Evolutionary conservation across 2,797 vertebrate species (phyloP), one percentile per base, ranked within the genome.

Genomic region (Fistularia tabacaria): DNA sequence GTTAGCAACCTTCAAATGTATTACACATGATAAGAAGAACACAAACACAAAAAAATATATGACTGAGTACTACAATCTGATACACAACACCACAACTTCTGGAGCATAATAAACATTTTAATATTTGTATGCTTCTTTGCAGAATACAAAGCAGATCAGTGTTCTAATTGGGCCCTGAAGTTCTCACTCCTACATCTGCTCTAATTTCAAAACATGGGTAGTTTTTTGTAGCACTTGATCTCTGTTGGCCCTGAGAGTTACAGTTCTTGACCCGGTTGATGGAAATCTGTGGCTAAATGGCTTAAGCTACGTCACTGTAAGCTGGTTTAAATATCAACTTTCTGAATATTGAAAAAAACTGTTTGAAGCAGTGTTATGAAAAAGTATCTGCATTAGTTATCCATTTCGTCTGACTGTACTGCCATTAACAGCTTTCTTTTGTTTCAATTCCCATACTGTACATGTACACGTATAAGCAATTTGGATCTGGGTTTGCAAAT

Each of bases 181-280:
- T 64, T 73, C 65, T 62, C 51, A 58, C 57, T 59, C 54, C 59
- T 49, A 55, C 15, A 47, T 38, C 57, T 74, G 52, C 71, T 81
- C 70, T 68, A 39, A 54, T 83, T 84, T 79, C 74, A 83, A 83
- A 87, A 83, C 78, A 79, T 4, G 3, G 57, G 13, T 62, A 38
- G 61, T 73, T 60, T 74, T 47, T 51, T 8, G 44, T 49, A 49
- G 63, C 46, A 64, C 55, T 72, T 76, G 69, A 74, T 76, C 81
- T 72, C 50, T 36, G 48, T 60, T 57, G 50, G 8, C 51, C 57
- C 46, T 10, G n/a, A 43, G 62, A 69, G 75, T 86, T 62, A 77
- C 77, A 69, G 76, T 65, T 83, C 71, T 36, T 69, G 71, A 84
- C 74, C 66, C 53, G 54, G 43, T 42, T 83, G 66, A 77, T 46